Percentiles rank a stretch among this genome's conserved stretches.
Conservation (phyloP, 2,113 vertebrate species). For the Onychorhynchus coronatus region DNA sequence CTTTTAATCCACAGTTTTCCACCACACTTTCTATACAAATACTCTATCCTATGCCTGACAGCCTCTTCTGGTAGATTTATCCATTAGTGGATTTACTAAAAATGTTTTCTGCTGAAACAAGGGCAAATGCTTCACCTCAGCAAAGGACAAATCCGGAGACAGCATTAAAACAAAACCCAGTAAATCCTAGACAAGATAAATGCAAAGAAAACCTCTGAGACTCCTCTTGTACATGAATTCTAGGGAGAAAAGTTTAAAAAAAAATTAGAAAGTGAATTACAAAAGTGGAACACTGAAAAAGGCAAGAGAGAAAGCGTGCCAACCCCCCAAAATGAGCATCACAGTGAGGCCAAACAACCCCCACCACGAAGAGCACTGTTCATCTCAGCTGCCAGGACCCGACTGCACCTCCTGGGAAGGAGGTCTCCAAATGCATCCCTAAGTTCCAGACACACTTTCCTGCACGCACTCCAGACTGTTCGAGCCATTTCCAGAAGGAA, state of each 20-base stretch:
- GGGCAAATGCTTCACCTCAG: slow-evolving; percentile 14
- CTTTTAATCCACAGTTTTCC: slow-evolving; percentile 54
- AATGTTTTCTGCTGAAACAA: slow-evolving; percentile 34
- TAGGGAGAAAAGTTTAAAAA: neutral
- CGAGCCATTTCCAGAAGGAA: slow-evolving; percentile 42
- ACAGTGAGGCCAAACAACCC: neutral
- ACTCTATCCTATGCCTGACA: neutral
- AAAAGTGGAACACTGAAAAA: neutral
- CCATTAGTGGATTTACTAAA: slow-evolving; percentile 8
- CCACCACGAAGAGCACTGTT: neutral
- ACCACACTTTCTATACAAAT: slow-evolving; percentile 52
- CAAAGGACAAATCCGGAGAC: neutral
- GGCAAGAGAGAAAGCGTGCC: neutral
- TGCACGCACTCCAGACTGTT: neutral
- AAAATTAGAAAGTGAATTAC: neutral
- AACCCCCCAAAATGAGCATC: neutral
- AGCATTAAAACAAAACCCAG: neutral
- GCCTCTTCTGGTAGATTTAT: slow-evolving; percentile 34
- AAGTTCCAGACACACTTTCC: neutral
- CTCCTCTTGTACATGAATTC: neutral
- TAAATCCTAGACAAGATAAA: neutral
- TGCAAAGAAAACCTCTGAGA: neutral
- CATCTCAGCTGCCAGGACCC: neutral
- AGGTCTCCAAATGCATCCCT: neutral
- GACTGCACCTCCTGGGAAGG: neutral